These are phyloP conservation scores for Aythya fuligula DNA, from an alignment of 2,797 vertebrate genomes.

Conservation along the genomic window DNA sequence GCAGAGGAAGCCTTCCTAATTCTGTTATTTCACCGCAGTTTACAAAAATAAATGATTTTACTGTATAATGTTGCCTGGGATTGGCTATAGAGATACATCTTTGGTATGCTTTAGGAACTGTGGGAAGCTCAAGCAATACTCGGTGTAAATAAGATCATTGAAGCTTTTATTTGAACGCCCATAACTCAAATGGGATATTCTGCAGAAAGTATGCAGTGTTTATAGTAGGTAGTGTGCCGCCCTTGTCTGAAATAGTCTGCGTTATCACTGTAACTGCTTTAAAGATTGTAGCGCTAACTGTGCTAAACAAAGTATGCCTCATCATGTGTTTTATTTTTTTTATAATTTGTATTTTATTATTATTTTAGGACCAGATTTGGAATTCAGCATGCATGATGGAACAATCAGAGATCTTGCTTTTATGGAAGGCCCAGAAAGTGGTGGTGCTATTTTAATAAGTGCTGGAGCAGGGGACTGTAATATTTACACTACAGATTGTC, in stretches of 20 bases:
- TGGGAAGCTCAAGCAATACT: background rate
- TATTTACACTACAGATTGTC: constrained; percentile 98
- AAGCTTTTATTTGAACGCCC: background rate
- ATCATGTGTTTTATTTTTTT: background rate
- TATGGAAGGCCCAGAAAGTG: constrained; percentile 96
- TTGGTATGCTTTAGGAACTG: background rate
- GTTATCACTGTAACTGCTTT: background rate
- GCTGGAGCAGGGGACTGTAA: constrained; percentile 97
- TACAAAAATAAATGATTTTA: background rate
- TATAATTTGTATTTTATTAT: background rate
- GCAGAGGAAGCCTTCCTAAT: background rate
- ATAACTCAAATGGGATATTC: background rate
- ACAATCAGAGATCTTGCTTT: constrained; percentile 98
- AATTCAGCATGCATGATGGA: constrained; percentile 99
- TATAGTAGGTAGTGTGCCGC: background rate
- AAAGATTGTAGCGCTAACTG: background rate
- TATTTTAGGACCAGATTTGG: constrained; percentile 91
- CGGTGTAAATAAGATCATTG: background rate
- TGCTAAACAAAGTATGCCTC: background rate
- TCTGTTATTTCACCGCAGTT: background rate
- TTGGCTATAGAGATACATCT: background rate
- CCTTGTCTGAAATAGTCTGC: background rate
- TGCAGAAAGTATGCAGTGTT: background rate
- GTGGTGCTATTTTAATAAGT: constrained; percentile 95
- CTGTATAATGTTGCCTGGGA: background rate